Percentiles rank a stretch among this genome's conserved stretches.
Conservation (phyloP, 1,140 invertebrate species). For the Tribolium castaneum region DNA sequence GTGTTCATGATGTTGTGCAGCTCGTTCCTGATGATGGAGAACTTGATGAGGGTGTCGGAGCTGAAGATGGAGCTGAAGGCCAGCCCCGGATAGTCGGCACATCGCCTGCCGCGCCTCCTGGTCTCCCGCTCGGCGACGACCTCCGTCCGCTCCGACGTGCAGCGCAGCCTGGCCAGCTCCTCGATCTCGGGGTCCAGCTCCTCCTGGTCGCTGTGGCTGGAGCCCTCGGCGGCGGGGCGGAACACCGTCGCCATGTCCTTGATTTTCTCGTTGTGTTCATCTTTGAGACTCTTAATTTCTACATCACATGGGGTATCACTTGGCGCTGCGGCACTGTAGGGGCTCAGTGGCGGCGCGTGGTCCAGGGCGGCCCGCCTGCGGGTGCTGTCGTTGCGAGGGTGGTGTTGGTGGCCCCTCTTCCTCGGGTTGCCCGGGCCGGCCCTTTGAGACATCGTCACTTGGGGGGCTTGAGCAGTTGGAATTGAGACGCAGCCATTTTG, state of each 20-base stretch:
- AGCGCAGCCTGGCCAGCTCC: conserved; percentile 83
- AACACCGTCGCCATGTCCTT: conserved; percentile 66
- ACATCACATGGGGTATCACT: conserved; percentile 60
- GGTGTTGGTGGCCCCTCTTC: conserved; percentile 83
- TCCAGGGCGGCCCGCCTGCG: conserved; percentile 63
- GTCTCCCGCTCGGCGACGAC: conserved; percentile 86
- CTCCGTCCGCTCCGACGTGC: conserved; percentile 88
- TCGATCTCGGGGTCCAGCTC: conserved; percentile 77
- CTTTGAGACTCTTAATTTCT: conserved; percentile 53
- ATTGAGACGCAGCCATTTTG: conserved; percentile 65
- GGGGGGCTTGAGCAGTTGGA: conserved; percentile 45
- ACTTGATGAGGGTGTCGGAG: conserved; percentile 98
- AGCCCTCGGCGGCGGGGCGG: conserved; percentile 67
- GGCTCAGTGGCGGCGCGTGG: conserved; percentile 22
- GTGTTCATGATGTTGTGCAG: conserved; percentile 97
- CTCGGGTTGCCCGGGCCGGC: conserved; percentile 72
- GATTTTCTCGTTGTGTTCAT: conserved; percentile 53
- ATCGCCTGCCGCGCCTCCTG: conserved; percentile 77
- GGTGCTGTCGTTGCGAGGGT: conserved; percentile 70
- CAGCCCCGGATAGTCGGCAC: conserved; percentile 91
- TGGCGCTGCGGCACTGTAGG: conserved; percentile 46
- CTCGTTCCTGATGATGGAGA: conserved; percentile 96
- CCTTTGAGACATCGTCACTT: conserved; percentile 67
- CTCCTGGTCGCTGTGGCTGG: conserved; percentile 65
- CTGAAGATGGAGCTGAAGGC: conserved; percentile 93